These are phyloP conservation scores for Palythoa grandiflora DNA, from an alignment of 92 coral and sea anemone species.

Conservation along the genomic window DNA sequence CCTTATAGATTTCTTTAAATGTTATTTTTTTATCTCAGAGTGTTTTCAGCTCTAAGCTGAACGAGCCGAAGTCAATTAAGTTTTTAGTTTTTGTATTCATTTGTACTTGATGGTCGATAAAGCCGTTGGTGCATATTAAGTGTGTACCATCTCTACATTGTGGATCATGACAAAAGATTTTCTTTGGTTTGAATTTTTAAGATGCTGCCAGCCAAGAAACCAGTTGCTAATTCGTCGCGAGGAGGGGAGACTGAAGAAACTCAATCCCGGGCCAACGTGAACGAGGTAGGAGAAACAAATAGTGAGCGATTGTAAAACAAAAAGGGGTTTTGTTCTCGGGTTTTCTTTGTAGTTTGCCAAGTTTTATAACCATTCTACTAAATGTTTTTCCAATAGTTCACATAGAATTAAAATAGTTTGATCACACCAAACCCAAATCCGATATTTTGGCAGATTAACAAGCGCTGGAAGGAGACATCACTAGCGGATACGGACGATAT, in stretches of 20 bases:
- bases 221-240: background rate
- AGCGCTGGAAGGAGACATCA: constrained; percentile 41
- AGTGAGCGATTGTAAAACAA: background rate
- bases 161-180: background rate
- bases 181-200: background rate
- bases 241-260: background rate
- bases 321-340: too few species aligned
- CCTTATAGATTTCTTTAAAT: too few species aligned
- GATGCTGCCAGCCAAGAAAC: constrained; percentile 11
- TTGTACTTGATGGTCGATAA: background rate
- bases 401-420: too few species aligned
- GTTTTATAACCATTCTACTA: too few species aligned
- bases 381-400: too few species aligned
- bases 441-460: constrained; percentile 7
- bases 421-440: background rate
- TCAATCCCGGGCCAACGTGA: background rate
- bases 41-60: too few species aligned
- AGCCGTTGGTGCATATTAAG: background rate
- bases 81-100: background rate
- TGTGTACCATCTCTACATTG: background rate
- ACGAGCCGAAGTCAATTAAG: too few species aligned
- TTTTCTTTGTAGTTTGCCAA: too few species aligned
- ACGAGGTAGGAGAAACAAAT: background rate
- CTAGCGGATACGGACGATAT: constrained; percentile 7
- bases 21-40: too few species aligned